These are phyloP conservation scores for Lepus townsendii DNA, from an alignment of 2,797 vertebrate genomes.

Conservation along the genomic window DNA sequence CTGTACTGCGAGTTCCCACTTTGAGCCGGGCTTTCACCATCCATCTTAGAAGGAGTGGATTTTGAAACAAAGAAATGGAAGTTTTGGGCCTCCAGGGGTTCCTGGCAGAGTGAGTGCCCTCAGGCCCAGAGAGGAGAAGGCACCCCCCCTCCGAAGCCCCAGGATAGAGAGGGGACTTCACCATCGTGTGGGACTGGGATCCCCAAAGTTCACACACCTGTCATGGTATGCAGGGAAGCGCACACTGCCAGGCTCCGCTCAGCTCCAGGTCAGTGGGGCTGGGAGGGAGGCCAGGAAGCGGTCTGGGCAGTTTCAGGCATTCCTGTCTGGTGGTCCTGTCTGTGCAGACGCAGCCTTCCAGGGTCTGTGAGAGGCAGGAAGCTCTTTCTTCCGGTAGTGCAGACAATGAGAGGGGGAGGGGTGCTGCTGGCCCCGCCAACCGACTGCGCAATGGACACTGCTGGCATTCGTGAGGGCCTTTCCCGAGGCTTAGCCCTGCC, in stretches of 20 bases:
- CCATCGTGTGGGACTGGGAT: not conserved
- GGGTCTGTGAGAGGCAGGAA: not conserved
- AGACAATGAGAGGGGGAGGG: not conserved
- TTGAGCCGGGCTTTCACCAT: not conserved
- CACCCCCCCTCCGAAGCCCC: not conserved
- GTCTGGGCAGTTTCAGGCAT: not conserved
- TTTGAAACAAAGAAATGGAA: not conserved
- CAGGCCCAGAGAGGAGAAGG: not conserved
- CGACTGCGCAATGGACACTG: not conserved
- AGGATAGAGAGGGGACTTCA: not conserved
- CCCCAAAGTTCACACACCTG: rapidly evolving
- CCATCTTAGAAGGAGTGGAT: not conserved
- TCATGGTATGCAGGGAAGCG: not conserved
- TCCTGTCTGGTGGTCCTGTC: not conserved
- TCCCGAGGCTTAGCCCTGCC: not conserved
- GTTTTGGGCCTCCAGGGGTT: not conserved
- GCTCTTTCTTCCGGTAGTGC: not conserved
- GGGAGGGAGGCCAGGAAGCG: not conserved
- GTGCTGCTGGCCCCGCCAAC: not conserved
- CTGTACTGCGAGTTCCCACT: not conserved
- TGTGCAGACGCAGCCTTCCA: not conserved
- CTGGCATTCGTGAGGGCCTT: not conserved
- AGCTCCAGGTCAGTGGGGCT: not conserved
- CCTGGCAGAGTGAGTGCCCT: not conserved
- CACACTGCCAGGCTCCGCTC: not conserved